Base-by-base conservation (phyloP, 2,888 invertebrate genomes). In the Cenopis cana region DNA sequence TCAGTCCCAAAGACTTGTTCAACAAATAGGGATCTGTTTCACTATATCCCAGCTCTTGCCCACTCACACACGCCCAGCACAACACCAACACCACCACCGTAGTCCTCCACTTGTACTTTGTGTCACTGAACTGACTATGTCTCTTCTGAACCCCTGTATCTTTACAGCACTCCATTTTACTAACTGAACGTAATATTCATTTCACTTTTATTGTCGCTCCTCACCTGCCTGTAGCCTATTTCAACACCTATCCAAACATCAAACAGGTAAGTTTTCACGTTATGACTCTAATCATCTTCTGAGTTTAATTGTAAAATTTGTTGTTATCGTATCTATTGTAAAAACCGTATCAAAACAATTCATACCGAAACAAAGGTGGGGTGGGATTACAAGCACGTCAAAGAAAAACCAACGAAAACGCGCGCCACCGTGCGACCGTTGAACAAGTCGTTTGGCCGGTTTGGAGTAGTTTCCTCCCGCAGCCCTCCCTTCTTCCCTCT, bases 81-180 rank as follows among this genome's bases (percentile, higher is more conserved):
- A 89, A 74, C 73, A 83, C 76, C 68, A 86, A 76, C 78, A 88
- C 79, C 72, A 84, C 75, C 78, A 89, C 84, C 24, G 72, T 64
- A 74, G 93, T 94, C 93, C 94, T 91, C 94, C 94, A 94, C 87
- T 93, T 94, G 74, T 93, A 91, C 77, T 94, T 94, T 55, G 94
- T 94, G 80, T 94, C 91, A 82, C 93, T 88, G 78, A 93, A 94
- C 82, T 93, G 93, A 79, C 93, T 93, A 76, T 94, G 92, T 85
- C 90, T 89, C 80, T 93, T 94, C 78, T 88, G 91, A 74, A 93
- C 84, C 74, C 90, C 91, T 90, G 89, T 91, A 78, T 91, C 89
- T 85, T 90, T 89, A 78, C 79, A 86, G 80, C 88, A 89, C 84
- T 89, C 85, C 89, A 89, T 88, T 82, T 79, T 80, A 85, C 82